Percentiles rank a stretch among this genome's conserved stretches.
Evolutionary conservation across 2,888 invertebrate species (phyloP).

Genomic region (Melinopterus prodromus): DNA sequence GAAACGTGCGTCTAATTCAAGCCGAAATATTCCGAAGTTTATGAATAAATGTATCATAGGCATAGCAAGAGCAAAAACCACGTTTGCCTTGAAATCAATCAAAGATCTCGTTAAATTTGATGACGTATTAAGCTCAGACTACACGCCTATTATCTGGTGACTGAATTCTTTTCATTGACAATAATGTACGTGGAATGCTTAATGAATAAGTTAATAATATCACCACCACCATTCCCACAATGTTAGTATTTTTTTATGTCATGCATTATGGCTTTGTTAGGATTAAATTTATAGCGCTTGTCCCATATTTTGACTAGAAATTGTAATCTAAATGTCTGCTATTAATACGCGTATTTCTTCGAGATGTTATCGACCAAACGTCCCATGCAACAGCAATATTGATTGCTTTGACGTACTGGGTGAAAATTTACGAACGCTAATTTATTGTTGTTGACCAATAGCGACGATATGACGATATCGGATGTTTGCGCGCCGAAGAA

Average conservation of each 20-base stretch:
- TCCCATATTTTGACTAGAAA: background rate
- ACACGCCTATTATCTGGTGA: background rate
- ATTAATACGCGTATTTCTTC: background rate
- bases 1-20: background rate
- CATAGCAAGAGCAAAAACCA: background rate
- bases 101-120: background rate
- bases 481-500: background rate
- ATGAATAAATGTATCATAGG: background rate
- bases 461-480: background rate
- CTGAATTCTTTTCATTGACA: background rate
- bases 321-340: background rate
- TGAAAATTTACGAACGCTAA: background rate
- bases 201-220: background rate
- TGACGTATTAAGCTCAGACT: background rate
- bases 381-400: background rate
- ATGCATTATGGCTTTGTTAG: background rate
- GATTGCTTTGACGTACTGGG: background rate
- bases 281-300: background rate
- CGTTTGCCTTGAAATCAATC: background rate
- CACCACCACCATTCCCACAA: background rate
- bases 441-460: background rate
- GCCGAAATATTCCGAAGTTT: background rate
- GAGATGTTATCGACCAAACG: background rate
- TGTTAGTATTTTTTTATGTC: background rate
- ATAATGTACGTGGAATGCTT: background rate